Conservation (phyloP, 2,888 invertebrate genomes). For the Ennomos fuscantarius region DNA sequence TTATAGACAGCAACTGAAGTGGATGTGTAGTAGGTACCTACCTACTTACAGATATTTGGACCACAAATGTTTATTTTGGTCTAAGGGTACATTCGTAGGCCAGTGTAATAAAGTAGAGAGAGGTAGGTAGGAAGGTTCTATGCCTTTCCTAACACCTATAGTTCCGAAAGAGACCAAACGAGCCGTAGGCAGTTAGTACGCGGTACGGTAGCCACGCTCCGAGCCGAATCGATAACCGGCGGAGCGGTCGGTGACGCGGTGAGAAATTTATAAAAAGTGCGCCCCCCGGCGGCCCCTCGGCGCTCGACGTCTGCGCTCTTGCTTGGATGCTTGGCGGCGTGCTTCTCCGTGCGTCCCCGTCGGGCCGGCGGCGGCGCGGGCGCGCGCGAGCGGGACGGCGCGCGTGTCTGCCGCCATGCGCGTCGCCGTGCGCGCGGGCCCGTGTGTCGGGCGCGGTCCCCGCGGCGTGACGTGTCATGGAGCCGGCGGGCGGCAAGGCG, state of each 20-base stretch:
- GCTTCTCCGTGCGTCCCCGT: constrained; percentile 54
- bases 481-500: constrained; percentile 15
- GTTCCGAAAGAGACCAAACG: background rate
- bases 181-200: background rate
- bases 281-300: constrained; percentile 8
- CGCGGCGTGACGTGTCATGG: constrained; percentile 37
- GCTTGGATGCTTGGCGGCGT: constrained; percentile 75
- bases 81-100: no score
- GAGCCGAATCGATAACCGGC: constrained; percentile 29
- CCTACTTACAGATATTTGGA: no score
- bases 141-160: no score
- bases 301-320: constrained; percentile 71
- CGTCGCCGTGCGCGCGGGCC: constrained; percentile 47
- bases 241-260: constrained; percentile 9
- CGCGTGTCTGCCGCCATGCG: constrained; percentile 76
- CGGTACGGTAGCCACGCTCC: constrained; percentile 4
- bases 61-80: no score
- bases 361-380: constrained; percentile 25
- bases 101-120: no score
- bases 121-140: no score
- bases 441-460: constrained; percentile 64
- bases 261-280: constrained; percentile 31
- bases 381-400: constrained; percentile 64
- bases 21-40: no score
- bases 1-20: no score